phyloP scores from a whole-genome alignment of 1,140 invertebrate species.

The Orius insidiosus region DNA sequence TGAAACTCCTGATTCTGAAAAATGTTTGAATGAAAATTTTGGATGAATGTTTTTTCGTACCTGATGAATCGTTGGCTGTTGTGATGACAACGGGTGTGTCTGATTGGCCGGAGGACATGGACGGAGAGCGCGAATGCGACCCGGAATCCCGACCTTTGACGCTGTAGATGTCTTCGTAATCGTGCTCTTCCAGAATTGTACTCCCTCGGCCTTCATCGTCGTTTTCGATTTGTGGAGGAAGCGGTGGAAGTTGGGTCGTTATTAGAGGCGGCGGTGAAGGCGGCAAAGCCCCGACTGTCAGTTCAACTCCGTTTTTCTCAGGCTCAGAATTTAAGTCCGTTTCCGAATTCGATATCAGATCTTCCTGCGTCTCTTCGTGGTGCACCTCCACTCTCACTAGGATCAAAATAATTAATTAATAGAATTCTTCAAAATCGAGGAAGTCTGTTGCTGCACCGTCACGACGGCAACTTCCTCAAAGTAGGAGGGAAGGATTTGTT shows the following conservation, averaged over 20 bases:
- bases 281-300: conserved; percentile 24
- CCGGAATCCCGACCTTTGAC: conserved; percentile 42
- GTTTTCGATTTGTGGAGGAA: neutral
- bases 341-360: conserved; percentile 28
- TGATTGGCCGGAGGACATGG: conserved; percentile 17
- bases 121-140: conserved; percentile 42
- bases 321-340: conserved; percentile 25
- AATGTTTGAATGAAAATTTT: conserved; percentile 1
- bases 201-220: conserved; percentile 2
- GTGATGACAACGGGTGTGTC: conserved; percentile 29
- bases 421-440: conserved; percentile 6
- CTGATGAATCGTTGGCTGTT: conserved; percentile 23
- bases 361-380: conserved; percentile 35
- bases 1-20: conserved; percentile 23
- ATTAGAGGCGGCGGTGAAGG: conserved; percentile 10
- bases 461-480: too few relatives aligned
- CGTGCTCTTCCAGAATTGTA: conserved; percentile 35
- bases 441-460: too few relatives aligned
- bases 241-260: neutral
- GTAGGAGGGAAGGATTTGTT: too few relatives aligned
- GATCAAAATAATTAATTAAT: conserved; percentile 18
- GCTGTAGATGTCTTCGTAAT: conserved; percentile 57
- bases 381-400: conserved; percentile 48
- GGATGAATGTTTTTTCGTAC: neutral
- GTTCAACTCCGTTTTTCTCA: conserved; percentile 21